phyloP scores from a whole-genome alignment of 2,113 vertebrate genomes.

The Desmodus rotundus region DNA sequence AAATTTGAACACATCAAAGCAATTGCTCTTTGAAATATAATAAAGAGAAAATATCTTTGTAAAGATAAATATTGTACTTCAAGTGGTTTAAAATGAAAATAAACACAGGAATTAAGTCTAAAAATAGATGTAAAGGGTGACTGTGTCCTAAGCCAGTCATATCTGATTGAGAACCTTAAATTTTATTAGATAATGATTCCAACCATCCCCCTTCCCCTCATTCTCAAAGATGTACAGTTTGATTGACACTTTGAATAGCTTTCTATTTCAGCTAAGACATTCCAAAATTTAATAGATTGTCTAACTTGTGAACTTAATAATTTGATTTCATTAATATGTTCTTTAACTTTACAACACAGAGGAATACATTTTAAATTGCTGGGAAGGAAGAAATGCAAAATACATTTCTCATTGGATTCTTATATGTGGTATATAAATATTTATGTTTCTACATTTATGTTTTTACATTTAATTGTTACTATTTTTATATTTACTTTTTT shows the following conservation, averaged over 20 bases:
- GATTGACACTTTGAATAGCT: not conserved
- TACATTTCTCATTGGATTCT: not conserved
- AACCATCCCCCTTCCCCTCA: rapidly evolving
- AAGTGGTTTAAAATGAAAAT: not conserved
- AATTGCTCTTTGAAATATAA: not conserved
- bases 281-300: not conserved
- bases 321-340: not conserved
- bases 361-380: not conserved
- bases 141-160: not conserved
- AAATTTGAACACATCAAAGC: not conserved
- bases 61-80: not conserved
- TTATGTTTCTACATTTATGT: not conserved
- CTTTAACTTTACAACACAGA: not conserved
- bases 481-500: no score
- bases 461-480: not conserved
- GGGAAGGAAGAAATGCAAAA: not conserved
- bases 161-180: not conserved
- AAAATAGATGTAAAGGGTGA: not conserved
- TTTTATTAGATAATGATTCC: not conserved
- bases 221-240: rapidly evolving
- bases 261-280: not conserved
- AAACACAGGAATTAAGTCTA: not conserved
- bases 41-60: not conserved
- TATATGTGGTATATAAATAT: not conserved
- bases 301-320: not conserved